Conservation (phyloP, 2,113 vertebrate genomes). For the Cyprinodon variegatus region DNA sequence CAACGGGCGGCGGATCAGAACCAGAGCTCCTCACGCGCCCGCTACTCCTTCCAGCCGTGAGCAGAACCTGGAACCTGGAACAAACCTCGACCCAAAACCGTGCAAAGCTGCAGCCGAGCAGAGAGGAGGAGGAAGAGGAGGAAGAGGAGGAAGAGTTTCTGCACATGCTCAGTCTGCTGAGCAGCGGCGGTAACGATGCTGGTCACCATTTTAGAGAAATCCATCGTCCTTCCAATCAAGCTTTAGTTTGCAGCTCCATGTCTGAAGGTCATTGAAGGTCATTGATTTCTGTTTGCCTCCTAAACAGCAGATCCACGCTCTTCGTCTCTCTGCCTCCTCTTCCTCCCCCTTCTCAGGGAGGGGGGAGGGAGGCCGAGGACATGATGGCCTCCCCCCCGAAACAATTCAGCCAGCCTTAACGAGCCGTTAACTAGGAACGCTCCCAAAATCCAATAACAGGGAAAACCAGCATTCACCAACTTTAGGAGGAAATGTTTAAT, state of each 20-base stretch:
- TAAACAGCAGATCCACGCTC: neutral
- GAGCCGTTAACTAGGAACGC: conserved; percentile 27
- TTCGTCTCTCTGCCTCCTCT: neutral
- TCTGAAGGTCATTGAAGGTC: too few relatives aligned
- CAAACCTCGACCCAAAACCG: too few relatives aligned
- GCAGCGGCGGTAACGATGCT: too few relatives aligned
- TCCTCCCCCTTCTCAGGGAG: neutral
- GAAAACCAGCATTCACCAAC: neutral
- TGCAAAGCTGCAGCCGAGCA: neutral
- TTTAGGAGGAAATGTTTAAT: neutral
- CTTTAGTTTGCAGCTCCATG: too few relatives aligned
- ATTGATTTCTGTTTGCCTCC: too few relatives aligned
- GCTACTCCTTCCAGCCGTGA: neutral
- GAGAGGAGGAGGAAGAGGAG: neutral
- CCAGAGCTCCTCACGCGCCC: too few relatives aligned
- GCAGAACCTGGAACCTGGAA: too few relatives aligned
- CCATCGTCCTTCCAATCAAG: neutral
- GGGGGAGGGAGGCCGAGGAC: conserved; percentile 56
- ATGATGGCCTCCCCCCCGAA: conserved; percentile 60
- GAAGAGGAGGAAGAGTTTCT: neutral
- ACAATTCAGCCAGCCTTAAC: conserved; percentile 64
- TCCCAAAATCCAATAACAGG: neutral
- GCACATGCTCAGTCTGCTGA: neutral
- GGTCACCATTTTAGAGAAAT: neutral
- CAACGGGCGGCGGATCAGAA: conserved; percentile 1